phyloP scores from a whole-genome alignment of 2,797 vertebrate species.

The Cheirogaleus major region DNA sequence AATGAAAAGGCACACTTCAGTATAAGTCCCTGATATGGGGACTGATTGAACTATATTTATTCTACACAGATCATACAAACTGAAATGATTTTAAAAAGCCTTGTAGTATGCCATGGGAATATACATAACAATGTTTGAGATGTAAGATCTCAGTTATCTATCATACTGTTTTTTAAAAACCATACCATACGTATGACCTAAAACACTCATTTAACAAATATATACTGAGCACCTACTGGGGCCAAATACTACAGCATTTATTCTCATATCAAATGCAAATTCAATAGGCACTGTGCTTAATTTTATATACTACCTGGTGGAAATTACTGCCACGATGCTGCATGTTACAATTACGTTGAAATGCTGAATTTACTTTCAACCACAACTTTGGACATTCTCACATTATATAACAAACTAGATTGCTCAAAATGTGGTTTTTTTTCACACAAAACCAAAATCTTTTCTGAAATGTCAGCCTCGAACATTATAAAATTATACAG shows the following conservation, averaged over 20 bases:
- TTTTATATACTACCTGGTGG: not conserved
- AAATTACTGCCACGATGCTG: not conserved
- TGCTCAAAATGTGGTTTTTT: constrained; percentile 37
- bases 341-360: not conserved
- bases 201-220: not conserved
- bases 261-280: not conserved
- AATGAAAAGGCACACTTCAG: not conserved
- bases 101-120: not conserved
- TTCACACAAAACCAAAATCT: constrained; percentile 75
- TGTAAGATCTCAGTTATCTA: not conserved
- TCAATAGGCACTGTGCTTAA: not conserved
- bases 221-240: not conserved
- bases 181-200: not conserved
- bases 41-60: not conserved
- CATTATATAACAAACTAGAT: constrained; percentile 22
- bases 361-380: not conserved
- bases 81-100: not conserved
- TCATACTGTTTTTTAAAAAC: not conserved
- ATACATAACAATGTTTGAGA: not conserved
- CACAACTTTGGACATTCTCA: constrained; percentile 15
- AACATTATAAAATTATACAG: constrained; percentile 83
- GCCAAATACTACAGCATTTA: not conserved
- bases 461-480: constrained; percentile 80
- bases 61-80: not conserved
- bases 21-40: not conserved